Conservation (phyloP, 2,113 vertebrate species). For the Crotalus helleri region DNA sequence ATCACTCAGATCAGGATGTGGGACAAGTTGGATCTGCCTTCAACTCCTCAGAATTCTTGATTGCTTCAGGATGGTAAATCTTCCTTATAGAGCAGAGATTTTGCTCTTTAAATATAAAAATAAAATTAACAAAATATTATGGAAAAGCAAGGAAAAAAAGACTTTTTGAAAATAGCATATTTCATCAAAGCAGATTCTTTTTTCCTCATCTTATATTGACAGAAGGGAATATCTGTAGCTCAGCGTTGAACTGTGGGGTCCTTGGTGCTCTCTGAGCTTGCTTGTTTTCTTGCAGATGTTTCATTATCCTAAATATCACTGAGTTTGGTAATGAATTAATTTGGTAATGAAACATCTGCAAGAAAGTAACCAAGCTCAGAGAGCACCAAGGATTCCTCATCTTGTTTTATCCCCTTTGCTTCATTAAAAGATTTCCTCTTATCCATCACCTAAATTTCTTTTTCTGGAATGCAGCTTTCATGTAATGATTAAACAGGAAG, state of each 20-base stretch:
- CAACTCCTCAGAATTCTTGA: background rate
- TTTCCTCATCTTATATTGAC: background rate
- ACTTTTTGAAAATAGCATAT: background rate
- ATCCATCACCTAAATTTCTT: background rate
- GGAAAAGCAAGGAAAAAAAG: background rate
- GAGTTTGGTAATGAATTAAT: background rate
- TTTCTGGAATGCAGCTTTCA: background rate
- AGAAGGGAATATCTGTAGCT: background rate
- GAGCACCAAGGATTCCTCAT: background rate
- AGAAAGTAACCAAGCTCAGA: background rate
- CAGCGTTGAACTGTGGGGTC: background rate
- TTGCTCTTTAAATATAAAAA: background rate
- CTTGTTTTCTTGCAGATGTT: background rate
- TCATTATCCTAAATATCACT: background rate
- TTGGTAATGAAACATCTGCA: background rate
- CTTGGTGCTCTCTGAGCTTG: background rate
- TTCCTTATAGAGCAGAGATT: background rate
- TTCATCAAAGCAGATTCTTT: background rate
- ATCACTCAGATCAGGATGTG: background rate
- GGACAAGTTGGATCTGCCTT: background rate
- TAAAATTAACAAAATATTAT: background rate
- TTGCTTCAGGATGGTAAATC: background rate
- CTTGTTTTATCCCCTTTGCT: background rate
- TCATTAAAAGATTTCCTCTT: background rate
- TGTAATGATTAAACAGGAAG: background rate